Percentiles rank a stretch among this genome's conserved stretches.
Conservation (phyloP, 2,113 vertebrate genomes). For the Hippotragus niger region DNA sequence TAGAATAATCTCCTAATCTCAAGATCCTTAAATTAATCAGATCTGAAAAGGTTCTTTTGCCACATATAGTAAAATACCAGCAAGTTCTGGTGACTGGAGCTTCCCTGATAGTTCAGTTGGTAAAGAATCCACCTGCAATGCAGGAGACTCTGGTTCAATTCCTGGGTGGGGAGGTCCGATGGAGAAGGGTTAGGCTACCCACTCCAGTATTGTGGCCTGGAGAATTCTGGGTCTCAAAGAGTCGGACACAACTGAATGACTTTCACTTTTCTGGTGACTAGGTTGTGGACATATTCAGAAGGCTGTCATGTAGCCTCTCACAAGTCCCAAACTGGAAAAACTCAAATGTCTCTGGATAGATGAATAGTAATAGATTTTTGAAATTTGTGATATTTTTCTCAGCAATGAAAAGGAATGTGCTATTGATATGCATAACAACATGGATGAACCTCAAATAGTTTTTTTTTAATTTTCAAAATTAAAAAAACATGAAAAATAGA, state of each 20-base stretch:
- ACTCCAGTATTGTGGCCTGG: background rate
- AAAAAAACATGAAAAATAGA: background rate
- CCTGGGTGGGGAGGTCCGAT: fast-evolving
- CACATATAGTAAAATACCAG: background rate
- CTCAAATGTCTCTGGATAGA: background rate
- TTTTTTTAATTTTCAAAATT: background rate
- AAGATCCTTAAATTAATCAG: background rate
- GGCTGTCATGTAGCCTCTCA: background rate
- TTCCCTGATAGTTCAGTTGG: background rate
- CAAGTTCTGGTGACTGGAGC: background rate
- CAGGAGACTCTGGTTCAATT: background rate
- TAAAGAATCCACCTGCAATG: background rate
- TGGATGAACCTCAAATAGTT: background rate
- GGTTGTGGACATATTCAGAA: background rate
- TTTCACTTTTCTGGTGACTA: background rate
- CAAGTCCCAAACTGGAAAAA: background rate
- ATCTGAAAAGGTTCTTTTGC: background rate
- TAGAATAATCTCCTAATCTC: background rate
- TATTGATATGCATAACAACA: background rate
- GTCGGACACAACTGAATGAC: background rate
- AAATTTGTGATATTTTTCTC: background rate
- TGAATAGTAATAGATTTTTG: background rate
- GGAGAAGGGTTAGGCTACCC: background rate
- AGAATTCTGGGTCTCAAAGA: background rate
- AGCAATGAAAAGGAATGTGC: background rate